Conservation (phyloP, 1,140 invertebrate genomes). For the Ips typographus region DNA sequence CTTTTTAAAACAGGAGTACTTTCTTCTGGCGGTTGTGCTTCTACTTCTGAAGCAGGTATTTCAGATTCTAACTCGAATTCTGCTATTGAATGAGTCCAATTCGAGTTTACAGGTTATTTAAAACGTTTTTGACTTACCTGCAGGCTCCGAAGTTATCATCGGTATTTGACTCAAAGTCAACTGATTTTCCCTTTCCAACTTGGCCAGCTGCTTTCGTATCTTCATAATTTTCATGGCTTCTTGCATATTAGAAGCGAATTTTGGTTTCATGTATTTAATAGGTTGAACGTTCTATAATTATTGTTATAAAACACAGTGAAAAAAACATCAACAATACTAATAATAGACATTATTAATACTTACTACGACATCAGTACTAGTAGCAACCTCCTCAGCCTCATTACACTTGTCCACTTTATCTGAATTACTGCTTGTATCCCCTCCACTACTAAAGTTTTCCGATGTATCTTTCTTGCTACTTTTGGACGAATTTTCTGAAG, state of each 20-base stretch:
- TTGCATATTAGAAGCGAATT: conserved; percentile 61
- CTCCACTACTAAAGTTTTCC: conserved; percentile 33
- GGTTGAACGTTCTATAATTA: neutral
- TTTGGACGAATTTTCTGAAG: conserved; percentile 23
- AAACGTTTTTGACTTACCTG: too few species aligned
- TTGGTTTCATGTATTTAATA: conserved; percentile 57
- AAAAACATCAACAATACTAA: neutral
- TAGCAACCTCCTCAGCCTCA: neutral
- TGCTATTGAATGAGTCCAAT: too few species aligned
- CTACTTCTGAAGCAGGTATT: neutral
- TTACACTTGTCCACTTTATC: conserved; percentile 36
- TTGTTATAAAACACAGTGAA: neutral
- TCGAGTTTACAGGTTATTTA: too few species aligned
- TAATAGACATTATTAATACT: neutral
- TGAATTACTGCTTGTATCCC: conserved; percentile 47
- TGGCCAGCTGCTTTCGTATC: conserved; percentile 62
- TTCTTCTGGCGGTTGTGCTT: neutral
- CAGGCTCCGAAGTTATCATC: neutral
- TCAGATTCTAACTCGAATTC: too few species aligned
- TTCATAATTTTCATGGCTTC: conserved; percentile 64
- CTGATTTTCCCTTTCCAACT: conserved; percentile 58
- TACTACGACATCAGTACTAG: conserved; percentile 1
- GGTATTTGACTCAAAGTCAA: conserved; percentile 39
- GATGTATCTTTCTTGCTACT: conserved; percentile 37
- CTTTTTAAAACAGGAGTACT: conserved; percentile 31